These are phyloP conservation scores for Poeciliopsis infans DNA, from an alignment of 2,797 vertebrate species.

Conservation along the genomic window DNA sequence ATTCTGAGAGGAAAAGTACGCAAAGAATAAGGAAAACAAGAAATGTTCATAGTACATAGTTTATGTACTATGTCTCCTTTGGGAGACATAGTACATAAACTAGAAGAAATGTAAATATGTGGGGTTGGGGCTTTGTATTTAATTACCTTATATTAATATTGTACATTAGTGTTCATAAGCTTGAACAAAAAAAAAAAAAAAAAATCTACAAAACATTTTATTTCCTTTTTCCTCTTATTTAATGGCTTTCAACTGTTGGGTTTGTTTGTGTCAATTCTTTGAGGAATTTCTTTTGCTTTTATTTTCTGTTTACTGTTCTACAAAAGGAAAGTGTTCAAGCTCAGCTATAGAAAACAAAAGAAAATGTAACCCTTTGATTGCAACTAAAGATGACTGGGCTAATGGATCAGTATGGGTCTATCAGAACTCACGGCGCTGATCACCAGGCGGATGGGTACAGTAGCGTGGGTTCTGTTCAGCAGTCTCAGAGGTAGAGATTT, in stretches of 20 bases:
- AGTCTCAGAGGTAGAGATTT: slow-evolving; percentile 91
- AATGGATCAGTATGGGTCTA: background rate
- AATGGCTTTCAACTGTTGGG: too few relatives aligned
- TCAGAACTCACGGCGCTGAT: slow-evolving; percentile 91
- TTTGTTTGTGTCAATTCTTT: too few relatives aligned
- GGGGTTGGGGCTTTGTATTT: background rate
- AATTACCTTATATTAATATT: too few relatives aligned
- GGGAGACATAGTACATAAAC: background rate
- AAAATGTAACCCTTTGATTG: background rate
- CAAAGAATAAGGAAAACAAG: background rate
- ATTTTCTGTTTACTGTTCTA: too few relatives aligned
- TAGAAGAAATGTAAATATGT: background rate
- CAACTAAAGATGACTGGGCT: slow-evolving; percentile 23
- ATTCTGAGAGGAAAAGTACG: slow-evolving; percentile 77
- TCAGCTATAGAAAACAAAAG: background rate
- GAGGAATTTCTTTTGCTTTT: too few relatives aligned
- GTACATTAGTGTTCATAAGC: too few relatives aligned
- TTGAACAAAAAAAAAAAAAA: too few relatives aligned
- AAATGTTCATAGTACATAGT: too few relatives aligned
- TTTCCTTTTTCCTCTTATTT: too few relatives aligned
- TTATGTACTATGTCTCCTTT: too few relatives aligned
- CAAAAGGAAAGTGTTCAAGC: background rate
- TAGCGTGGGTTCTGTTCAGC: slow-evolving; percentile 88
- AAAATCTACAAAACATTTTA: too few relatives aligned
- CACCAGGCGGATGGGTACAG: slow-evolving; percentile 90